Base-by-base conservation (phyloP, 2,113 vertebrate genomes). In the Anolis sagrei region DNA sequence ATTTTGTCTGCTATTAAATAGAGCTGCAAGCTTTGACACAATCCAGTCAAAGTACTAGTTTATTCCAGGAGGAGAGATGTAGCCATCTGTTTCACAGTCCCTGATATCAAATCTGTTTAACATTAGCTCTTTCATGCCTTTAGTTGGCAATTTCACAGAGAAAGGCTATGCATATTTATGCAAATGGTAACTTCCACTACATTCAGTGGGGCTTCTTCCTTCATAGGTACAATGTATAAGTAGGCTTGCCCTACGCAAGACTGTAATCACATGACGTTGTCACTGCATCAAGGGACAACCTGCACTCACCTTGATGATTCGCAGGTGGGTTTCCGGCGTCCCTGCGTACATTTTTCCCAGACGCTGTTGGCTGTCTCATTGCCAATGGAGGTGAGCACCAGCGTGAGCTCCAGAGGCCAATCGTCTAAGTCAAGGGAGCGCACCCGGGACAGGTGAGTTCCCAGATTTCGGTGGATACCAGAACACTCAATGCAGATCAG, bases 401-500 rank as follows among this genome's bases (percentile, higher is more conserved):
- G 96, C 0, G 97, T 98, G 82, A 99, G 97, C 96, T 99, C 98
- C 36, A 97, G 96, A 0, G 98, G 98, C 98, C 98, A 99, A 82
- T 99, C 98, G 7, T 99, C 98, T 92, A 99, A 96, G 92, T 98
- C 98, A 10, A 99, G 96, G 0, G 98, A 99, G 78, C 98, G 98
- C 5, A 99, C 98, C 0, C 98, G 97, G 0, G 98, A 99, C 89
- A 99, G 94, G 94, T 99, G 98, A 2, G 98, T 98, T 62, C 98
- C 98, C 92, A 99, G 95, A 93, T 99, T 99, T 18, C 98, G 96
- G 92, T 99, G 98, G 93, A 99, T 99, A 49, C 98, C 98, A 0
- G 98, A 99, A 91, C 98, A 99, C 95, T 99, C 98, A 69, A 99
- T 99, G 93, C 98, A 99, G 95, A 99, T 99, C 91, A 99, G 93